Conservation (phyloP, 2,113 vertebrate genomes). For the Onychostruthus taczanowskii region DNA sequence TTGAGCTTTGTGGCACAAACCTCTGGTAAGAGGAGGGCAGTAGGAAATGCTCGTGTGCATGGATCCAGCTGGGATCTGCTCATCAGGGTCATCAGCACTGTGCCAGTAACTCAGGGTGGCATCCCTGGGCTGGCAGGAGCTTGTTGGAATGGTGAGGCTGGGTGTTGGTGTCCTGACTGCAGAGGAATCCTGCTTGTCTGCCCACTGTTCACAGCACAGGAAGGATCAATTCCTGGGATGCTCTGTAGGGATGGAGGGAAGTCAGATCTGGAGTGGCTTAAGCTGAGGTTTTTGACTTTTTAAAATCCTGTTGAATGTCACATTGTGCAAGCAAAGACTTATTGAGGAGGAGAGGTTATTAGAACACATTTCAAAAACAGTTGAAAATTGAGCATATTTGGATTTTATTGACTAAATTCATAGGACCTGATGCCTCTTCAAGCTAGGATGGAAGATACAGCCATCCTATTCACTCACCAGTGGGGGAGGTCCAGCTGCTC, state of each 20-base stretch:
- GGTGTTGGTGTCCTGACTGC: background rate
- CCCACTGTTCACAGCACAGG: background rate
- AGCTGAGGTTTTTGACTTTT: background rate
- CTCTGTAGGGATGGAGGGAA: background rate
- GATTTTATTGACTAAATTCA: background rate
- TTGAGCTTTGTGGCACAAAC: background rate
- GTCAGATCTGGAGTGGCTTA: background rate
- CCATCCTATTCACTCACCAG: background rate
- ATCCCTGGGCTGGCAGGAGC: background rate
- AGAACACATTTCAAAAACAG: background rate
- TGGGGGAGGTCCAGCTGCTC: background rate
- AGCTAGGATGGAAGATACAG: background rate
- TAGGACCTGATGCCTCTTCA: background rate
- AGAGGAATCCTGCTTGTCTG: background rate
- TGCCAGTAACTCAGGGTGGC: background rate
- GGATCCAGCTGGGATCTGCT: background rate
- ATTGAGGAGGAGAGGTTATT: background rate
- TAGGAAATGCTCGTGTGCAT: background rate
- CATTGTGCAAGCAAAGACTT: background rate
- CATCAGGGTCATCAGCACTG: background rate
- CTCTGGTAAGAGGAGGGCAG: background rate
- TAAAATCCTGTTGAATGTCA: background rate
- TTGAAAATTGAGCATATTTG: background rate
- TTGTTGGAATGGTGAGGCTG: background rate
- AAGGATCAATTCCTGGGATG: background rate